These are phyloP conservation scores for Parus major DNA, from an alignment of 2,113 vertebrate genomes.

Conservation along the genomic window DNA sequence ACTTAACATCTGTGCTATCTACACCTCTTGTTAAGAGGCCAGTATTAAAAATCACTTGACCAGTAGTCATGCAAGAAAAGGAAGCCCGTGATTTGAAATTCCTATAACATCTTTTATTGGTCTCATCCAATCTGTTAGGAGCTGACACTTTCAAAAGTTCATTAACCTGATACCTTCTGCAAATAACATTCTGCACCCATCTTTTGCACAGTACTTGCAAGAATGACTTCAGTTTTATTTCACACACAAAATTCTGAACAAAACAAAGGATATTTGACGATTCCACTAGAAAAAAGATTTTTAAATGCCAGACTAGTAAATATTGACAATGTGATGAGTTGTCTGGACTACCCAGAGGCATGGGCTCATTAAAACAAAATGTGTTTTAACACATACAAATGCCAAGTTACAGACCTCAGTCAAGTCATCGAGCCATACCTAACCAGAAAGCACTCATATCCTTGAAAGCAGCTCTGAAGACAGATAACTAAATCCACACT, in stretches of 20 bases:
- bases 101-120: neutral
- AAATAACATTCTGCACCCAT: neutral
- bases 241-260: neutral
- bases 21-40: fast-evolving
- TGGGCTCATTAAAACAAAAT: neutral
- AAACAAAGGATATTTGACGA: neutral
- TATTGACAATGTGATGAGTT: neutral
- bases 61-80: neutral
- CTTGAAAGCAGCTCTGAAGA: neutral
- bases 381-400: neutral
- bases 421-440: neutral
- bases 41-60: neutral
- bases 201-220: neutral
- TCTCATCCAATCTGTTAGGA: neutral
- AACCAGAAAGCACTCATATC: neutral
- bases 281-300: fast-evolving
- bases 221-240: neutral
- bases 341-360: neutral
- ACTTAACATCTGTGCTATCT: neutral
- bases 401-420: neutral
- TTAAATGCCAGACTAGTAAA: neutral
- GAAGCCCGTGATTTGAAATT: neutral
- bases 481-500: neutral
- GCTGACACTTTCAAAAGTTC: neutral
- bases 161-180: neutral